Evolutionary conservation across 2,113 vertebrate species (phyloP), one percentile per base, ranked within the genome.

Genomic region (Sinocyclocheilus anshuiensis): DNA sequence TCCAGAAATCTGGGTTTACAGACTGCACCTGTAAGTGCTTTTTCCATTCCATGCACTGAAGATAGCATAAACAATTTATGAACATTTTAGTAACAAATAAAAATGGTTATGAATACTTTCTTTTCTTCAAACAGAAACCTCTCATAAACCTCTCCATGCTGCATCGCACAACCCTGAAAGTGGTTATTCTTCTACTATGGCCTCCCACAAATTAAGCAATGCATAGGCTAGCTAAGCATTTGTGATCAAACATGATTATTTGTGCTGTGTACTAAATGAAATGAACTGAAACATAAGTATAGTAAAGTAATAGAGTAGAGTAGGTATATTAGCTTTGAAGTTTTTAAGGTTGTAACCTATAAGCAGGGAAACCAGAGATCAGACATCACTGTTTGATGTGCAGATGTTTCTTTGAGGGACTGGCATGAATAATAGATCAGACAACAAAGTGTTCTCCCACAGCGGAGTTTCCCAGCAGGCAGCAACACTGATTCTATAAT

Each of bases 351-450:
- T 77, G 63, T 29, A 78, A 71, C 81, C 69, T 36, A 20, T 77
- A 79, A 57, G 61, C 39, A 83, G 61, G n/a, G 15, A 65, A 65
- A 81, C n/a, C 55, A 74, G 69, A 69, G 61, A 69, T 72, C 77
- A 86, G 77, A 84, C 77, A 84, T 82, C n/a, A 36, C 82, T 84
- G 88, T 89, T 77, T 84, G 77, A 53, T 65, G 78, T 84, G 82
- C 59, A 78, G 85, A 84, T 86, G 85, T 48, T 55, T 53, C 85
- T 89, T 89, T 89, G 88, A 89, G 75, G 85, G 61, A n/a, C 77
- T 86, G 36, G 75, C 67, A 86, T 86, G 77, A 86, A 89, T 84
- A 86, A 89, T 81, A 86, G 77, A 89, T 89, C 85, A 84, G 77
- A 86, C 80, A 65, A 77, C 48, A 88, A 57, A 88, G 61, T 61